Percentiles rank a stretch among this genome's conserved stretches.
These are phyloP conservation scores for Drosophila mettleri DNA, from an alignment of 2,888 invertebrate species.

Conservation along the genomic window DNA sequence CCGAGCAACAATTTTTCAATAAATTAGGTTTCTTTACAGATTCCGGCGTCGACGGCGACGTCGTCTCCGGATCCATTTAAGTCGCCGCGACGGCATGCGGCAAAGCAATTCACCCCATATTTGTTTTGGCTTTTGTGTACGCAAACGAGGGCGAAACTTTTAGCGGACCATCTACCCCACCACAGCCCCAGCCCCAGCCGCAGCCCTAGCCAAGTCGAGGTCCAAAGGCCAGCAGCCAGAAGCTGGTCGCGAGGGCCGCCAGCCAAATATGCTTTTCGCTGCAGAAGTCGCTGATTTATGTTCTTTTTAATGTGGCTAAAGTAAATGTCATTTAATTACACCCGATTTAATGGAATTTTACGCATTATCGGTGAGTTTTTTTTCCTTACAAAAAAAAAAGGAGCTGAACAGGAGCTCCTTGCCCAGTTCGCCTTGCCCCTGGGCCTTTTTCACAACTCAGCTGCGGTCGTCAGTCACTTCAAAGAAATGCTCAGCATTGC, in stretches of 20 bases:
- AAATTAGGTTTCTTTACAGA: conserved; percentile 84
- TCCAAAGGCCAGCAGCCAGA: conserved; percentile 24
- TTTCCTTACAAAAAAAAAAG: conserved; percentile 39
- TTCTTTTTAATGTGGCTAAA: conserved; percentile 84
- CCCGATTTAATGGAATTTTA: conserved; percentile 84
- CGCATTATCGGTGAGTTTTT: conserved; percentile 81
- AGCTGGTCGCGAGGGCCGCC: conserved; percentile 34
- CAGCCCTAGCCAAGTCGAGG: conserved; percentile 1
- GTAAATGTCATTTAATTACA: conserved; percentile 85
- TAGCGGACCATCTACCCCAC: conserved; percentile 15
- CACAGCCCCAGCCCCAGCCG: not conserved
- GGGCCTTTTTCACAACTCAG: conserved; percentile 60
- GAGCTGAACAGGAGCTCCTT: conserved; percentile 1
- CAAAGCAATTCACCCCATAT: conserved; percentile 72
- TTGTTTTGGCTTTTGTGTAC: conserved; percentile 68
- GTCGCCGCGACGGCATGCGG: conserved; percentile 35
- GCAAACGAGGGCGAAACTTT: conserved; percentile 72
- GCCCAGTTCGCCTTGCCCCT: conserved; percentile 22
- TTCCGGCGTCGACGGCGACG: conserved; percentile 52
- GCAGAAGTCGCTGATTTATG: conserved; percentile 82
- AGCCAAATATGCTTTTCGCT: conserved; percentile 59
- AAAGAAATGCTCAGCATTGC: conserved; percentile 63
- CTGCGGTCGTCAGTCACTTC: conserved; percentile 45
- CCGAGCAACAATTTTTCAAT: conserved; percentile 82
- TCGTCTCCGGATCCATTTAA: conserved; percentile 57